Evolutionary conservation across 2,113 vertebrate species (phyloP).

Genomic region (Nesogale talazaci): DNA sequence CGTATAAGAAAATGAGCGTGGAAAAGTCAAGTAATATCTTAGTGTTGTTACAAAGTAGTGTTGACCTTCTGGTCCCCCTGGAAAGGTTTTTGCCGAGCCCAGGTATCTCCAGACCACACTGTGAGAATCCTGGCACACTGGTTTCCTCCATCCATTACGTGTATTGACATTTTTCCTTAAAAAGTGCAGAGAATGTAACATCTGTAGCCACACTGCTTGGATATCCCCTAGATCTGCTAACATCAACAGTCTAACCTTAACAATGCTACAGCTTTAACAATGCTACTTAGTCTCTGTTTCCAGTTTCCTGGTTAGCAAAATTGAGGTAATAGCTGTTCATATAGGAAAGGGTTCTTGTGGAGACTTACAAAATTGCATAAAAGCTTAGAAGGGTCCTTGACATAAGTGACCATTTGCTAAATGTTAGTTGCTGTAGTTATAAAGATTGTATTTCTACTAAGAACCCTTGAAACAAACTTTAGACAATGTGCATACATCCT

Average conservation of each 20-base stretch:
- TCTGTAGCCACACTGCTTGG: not conserved
- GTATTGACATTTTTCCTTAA: not conserved
- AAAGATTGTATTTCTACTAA: not conserved
- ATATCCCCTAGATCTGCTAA: not conserved
- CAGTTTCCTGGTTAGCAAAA: not conserved
- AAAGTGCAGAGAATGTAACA: not conserved
- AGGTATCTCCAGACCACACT: not conserved
- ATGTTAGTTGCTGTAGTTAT: not conserved
- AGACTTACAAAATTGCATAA: not conserved
- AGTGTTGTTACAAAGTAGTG: not conserved
- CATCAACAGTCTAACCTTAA: not conserved
- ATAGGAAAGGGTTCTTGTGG: not conserved
- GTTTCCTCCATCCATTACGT: not conserved
- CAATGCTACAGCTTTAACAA: not conserved
- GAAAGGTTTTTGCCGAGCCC: not conserved
- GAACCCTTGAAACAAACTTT: not conserved
- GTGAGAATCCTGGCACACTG: not conserved
- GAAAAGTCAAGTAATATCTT: not conserved
- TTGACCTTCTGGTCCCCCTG: not conserved
- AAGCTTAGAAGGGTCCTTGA: not conserved
- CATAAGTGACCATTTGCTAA: not conserved
- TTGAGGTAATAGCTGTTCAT: not conserved
- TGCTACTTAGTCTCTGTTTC: not conserved
- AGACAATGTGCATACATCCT: not conserved
- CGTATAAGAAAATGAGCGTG: conserved; percentile 20